These are phyloP conservation scores for Mormyrops boulengeri DNA, from an alignment of 2,797 vertebrate genomes.

Conservation along the genomic window DNA sequence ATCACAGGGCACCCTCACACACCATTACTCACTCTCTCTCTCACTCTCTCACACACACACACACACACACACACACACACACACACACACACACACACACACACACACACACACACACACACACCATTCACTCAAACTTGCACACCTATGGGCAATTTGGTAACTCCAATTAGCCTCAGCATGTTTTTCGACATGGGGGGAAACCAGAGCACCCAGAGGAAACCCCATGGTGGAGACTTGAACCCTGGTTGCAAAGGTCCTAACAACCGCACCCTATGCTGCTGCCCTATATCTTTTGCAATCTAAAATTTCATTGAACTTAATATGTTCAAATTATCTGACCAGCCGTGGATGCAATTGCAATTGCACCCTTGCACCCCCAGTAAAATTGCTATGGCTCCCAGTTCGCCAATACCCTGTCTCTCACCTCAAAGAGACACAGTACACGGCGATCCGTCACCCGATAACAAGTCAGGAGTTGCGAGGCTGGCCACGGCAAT, in stretches of 20 bases:
- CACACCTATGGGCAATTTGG: not conserved
- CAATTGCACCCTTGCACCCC: not conserved
- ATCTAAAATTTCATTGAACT: not conserved
- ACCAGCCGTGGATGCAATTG: not conserved
- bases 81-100: too few relatives aligned
- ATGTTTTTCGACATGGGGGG: not conserved
- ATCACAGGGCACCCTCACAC: too few relatives aligned
- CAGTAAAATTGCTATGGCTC: not conserved
- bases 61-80: too few relatives aligned
- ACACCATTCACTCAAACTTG: too few relatives aligned
- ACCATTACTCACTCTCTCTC: too few relatives aligned
- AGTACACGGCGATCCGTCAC: slow-evolving; percentile 52
- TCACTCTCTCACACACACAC: too few relatives aligned
- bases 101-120: too few relatives aligned
- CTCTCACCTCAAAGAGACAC: slow-evolving; percentile 37
- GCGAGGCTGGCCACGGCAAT: slow-evolving; percentile 51
- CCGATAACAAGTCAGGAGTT: slow-evolving; percentile 55
- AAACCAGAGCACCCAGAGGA: not conserved
- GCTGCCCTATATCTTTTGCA: not conserved
- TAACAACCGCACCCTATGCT: not conserved
- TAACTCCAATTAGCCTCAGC: not conserved
- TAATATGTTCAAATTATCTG: not conserved
- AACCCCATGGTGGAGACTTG: not conserved
- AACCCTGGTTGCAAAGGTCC: not conserved
- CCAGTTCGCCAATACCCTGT: slow-evolving; percentile 11